Evolutionary conservation across 2,797 vertebrate species (phyloP).

Genomic region (Sciurus carolinensis): DNA sequence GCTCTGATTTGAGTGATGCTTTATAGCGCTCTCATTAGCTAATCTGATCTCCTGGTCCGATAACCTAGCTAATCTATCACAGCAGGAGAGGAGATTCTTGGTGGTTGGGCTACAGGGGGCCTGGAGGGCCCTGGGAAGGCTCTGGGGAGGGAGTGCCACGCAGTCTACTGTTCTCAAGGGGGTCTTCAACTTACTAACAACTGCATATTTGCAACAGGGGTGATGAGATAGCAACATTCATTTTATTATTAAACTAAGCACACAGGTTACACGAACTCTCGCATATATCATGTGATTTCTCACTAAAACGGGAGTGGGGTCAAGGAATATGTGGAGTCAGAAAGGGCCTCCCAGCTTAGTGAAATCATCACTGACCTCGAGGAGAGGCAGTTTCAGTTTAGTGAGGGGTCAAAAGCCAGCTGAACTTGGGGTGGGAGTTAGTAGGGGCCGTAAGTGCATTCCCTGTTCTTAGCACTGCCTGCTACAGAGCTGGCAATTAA

Average conservation of each 20-base stretch:
- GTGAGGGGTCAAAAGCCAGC: neutral
- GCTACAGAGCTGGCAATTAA: neutral
- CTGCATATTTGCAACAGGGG: neutral
- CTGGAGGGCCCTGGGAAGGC: neutral
- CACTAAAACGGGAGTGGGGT: neutral
- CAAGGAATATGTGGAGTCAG: neutral
- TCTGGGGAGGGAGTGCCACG: neutral
- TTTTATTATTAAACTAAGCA: neutral
- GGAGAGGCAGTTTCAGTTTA: neutral
- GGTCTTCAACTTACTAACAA: conserved; percentile 20
- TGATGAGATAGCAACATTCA: neutral
- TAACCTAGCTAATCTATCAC: neutral
- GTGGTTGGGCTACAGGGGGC: neutral
- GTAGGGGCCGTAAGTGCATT: neutral
- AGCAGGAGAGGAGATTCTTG: conserved; percentile 15
- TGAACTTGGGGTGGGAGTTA: neutral
- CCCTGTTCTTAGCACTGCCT: neutral
- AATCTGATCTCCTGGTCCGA: neutral
- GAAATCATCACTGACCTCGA: neutral
- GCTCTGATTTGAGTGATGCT: conserved; percentile 21
- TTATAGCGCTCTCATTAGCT: neutral
- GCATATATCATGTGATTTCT: neutral
- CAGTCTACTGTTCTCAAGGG: neutral
- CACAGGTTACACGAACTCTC: neutral
- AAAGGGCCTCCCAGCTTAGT: neutral